Evolutionary conservation across 2,113 vertebrate genomes (phyloP).

Genomic region (Microcebus tavaratra): DNA sequence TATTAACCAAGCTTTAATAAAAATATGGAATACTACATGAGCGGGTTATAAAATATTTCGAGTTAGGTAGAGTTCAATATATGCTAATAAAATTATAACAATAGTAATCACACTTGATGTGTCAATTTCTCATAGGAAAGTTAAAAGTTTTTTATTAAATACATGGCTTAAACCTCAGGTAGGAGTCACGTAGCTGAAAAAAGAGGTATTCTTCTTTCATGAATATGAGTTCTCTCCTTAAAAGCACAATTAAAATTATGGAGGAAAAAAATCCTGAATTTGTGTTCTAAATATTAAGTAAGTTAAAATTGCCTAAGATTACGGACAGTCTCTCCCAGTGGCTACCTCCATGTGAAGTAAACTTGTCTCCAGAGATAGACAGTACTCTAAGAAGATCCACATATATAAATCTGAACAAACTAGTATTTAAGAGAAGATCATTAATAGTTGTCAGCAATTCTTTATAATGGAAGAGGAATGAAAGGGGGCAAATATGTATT

Average conservation of each 20-base stretch:
- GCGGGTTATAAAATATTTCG: conserved; percentile 11
- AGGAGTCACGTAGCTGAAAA: neutral
- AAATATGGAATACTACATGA: neutral
- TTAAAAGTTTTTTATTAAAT: neutral
- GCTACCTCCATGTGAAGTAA: neutral
- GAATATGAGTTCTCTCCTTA: neutral
- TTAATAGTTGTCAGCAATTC: neutral
- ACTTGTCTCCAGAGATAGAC: neutral
- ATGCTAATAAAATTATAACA: neutral
- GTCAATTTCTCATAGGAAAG: neutral
- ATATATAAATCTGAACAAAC: neutral
- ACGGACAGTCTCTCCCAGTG: neutral
- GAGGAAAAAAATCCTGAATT: neutral
- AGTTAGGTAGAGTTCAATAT: neutral
- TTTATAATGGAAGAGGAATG: neutral
- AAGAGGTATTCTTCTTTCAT: neutral
- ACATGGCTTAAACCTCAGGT: neutral
- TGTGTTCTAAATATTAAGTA: neutral
- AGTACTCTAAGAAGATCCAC: neutral
- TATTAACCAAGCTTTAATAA: conserved; percentile 54
- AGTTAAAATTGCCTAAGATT: neutral
- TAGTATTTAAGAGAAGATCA: neutral
- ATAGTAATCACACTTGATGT: neutral
- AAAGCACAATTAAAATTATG: neutral
- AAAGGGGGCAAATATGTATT: neutral